Conservation (phyloP, 2,797 vertebrate species). For the Numenius phaeopus region DNA sequence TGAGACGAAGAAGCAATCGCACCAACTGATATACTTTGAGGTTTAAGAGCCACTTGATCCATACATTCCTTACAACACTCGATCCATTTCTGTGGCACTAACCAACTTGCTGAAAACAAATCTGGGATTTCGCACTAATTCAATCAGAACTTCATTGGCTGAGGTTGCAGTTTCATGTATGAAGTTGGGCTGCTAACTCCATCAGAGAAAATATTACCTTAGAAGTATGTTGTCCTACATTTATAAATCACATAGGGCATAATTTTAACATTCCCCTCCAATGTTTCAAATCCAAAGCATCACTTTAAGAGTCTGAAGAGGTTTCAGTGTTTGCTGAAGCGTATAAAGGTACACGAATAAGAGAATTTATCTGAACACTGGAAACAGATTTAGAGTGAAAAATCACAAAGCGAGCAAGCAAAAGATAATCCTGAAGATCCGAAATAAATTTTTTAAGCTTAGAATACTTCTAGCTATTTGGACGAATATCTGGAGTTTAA, state of each 20-base stretch:
- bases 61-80: fast-evolving
- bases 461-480: neutral
- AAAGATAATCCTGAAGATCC: neutral
- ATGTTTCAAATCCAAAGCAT: neutral
- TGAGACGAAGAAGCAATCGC: neutral
- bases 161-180: neutral
- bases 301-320: neutral
- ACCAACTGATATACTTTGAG: neutral
- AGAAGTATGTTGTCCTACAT: neutral
- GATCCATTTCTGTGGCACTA: neutral
- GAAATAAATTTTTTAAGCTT: neutral
- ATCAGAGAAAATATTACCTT: neutral
- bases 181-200: neutral
- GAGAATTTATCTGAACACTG: neutral
- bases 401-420: neutral
- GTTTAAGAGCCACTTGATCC: neutral
- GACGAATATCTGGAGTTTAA: neutral
- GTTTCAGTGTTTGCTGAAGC: neutral
- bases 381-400: neutral
- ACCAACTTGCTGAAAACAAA: neutral
- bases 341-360: neutral
- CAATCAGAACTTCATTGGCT: neutral
- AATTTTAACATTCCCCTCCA: neutral
- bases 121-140: neutral
- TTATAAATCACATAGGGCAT: neutral